Base-by-base conservation (phyloP, 2,888 invertebrate species). In the Hesperia comma region DNA sequence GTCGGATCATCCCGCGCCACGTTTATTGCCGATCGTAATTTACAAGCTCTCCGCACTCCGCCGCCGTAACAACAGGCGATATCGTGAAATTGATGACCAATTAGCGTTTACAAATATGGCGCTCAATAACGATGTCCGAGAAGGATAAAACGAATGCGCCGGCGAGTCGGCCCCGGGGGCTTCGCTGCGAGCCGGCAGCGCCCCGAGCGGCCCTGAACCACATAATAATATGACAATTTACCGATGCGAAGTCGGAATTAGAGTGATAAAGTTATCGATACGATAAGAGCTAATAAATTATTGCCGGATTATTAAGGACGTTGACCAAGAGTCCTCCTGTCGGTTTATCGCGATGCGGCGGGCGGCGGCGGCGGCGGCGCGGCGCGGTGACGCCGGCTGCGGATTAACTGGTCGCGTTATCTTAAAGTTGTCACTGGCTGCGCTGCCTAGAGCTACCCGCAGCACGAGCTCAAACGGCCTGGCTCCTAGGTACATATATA, bases 31-130 rank as follows among this genome's bases (percentile, higher is more conserved):
- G 32, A 12, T 55, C 21, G 54, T 62, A 54, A 62, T 41, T 62
- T 54, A 54, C 32, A 32, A 54, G 32, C 54, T 43, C 54, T 54
- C 62, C n/a, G 12, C n/a, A 26, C 54, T 41, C 26, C 41, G 32
- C 17, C 62, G 55, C 33, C 54, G 49, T 49, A 15, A 55, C 46
- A 14, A 33, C 43, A 33, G 56, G 49, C 55, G 19, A 55, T 56
- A 56, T 49, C 21, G 12, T 63, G 40, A 63, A 56, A 57, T 63
- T 63, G 46, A 63, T 57, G 56, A 57, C 37, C 63, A 63, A 57
- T 57, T 56, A 63, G 26, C 56, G 56, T 57, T 57, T 40, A 63
- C 63, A 56, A 63, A 49, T 56, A 57, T 49, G 46, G 56, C 56
- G 26, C 26, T 19, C 55, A 56, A 26, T 49, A 56, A 56, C 56